Conservation (phyloP, 2,113 vertebrate species). For the Heliornis fulica region DNA sequence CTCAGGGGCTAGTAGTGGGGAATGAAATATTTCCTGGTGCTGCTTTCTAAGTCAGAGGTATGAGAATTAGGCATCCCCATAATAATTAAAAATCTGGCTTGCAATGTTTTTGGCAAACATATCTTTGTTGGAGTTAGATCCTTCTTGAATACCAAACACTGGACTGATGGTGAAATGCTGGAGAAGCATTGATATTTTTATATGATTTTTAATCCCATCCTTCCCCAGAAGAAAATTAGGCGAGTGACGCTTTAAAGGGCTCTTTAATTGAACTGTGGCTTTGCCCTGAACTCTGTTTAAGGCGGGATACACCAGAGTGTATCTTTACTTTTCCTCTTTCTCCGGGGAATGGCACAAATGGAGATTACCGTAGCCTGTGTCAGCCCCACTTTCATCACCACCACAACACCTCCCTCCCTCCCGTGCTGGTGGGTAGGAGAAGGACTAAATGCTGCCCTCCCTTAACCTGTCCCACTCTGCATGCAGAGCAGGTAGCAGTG, state of each 20-base stretch:
- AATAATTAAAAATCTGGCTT: not conserved
- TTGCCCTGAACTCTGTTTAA: not conserved
- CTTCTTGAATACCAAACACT: not conserved
- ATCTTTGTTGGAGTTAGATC: not conserved
- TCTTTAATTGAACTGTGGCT: not conserved
- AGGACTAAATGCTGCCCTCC: not conserved
- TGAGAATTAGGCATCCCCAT: not conserved
- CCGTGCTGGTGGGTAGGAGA: not conserved
- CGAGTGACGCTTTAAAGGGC: not conserved
- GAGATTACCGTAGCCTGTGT: fast-evolving
- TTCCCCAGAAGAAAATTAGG: not conserved
- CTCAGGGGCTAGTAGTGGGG: not conserved
- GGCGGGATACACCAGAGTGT: not conserved
- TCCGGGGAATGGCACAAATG: not conserved
- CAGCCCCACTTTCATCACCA: not conserved
- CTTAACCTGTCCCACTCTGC: not conserved
- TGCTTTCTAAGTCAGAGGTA: not conserved
- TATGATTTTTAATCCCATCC: not conserved
- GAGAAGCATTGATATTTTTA: not conserved
- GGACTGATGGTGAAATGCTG: not conserved
- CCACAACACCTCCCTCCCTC: not conserved
- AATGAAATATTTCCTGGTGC: not conserved
- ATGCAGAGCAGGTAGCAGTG: not conserved
- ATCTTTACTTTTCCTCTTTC: not conserved
- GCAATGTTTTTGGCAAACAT: not conserved